A percentile compares a stretch with the other conserved stretches of the same genome.
phyloP scores from a whole-genome alignment of 2,888 invertebrate genomes.

The Acronicta leporina region DNA sequence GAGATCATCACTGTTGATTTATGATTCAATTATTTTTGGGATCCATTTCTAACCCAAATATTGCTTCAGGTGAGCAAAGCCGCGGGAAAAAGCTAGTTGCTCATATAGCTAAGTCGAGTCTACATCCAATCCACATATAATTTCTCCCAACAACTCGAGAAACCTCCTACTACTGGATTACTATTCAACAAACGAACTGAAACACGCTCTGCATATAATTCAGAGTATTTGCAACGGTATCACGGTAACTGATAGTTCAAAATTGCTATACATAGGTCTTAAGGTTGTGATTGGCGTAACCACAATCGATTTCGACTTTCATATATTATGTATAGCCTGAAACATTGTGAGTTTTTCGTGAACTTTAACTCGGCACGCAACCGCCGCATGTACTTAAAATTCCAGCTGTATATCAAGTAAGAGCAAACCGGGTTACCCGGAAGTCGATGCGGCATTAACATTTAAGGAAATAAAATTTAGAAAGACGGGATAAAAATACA shows the following conservation, averaged over 20 bases:
- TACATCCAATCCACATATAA: conserved; percentile 10
- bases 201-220: conserved; percentile 61
- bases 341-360: conserved; percentile 42
- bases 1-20: too few relatives aligned
- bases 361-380: conserved; percentile 48
- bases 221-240: conserved; percentile 62
- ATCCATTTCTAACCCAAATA: too few relatives aligned
- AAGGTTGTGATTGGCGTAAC: conserved; percentile 45
- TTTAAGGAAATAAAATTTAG: conserved; percentile 14
- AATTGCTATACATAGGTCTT: conserved; percentile 56
- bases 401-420: conserved; percentile 37
- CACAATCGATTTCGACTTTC: conserved; percentile 26
- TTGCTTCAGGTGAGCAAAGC: too few relatives aligned
- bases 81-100: too few relatives aligned
- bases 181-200: conserved; percentile 60
- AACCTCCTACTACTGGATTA: conserved; percentile 47
- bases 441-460: conserved; percentile 26
- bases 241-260: conserved; percentile 62
- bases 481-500: too few relatives aligned
- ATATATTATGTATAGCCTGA: conserved; percentile 46
- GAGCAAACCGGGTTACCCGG: conserved; percentile 17
- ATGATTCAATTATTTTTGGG: too few relatives aligned
- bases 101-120: background rate
- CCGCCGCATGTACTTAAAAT: conserved; percentile 41
- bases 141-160: conserved; percentile 12